Base-by-base conservation (phyloP, 1,140 invertebrate genomes). In the Lanistes nyassanus region DNA sequence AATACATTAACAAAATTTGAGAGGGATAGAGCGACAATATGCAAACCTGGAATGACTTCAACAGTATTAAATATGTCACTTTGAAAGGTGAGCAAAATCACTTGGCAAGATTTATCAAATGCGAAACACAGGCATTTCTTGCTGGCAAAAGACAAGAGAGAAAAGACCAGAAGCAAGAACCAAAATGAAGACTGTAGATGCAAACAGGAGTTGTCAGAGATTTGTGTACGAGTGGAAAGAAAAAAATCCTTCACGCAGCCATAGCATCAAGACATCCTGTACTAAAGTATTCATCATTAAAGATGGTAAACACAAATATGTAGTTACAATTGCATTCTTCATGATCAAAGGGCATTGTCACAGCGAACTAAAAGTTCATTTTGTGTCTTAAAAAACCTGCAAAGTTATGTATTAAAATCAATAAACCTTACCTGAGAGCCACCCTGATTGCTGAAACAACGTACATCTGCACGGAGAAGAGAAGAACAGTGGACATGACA, bases 251-350 rank as follows among this genome's bases (percentile, higher is more conserved):
- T n/a, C n/a, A n/a, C n/a, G n/a, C n/a, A n/a, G n/a, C n/a, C n/a
- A n/a, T 67, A 69, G 65, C 67, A 75, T 65, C 51, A 75, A 75
- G 67, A 9, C 31, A 55, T 65, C n/a, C 37, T 39, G 7, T 9
- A 37, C 23, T 53, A 21, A 66, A 66, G 34, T 75, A 36, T 65
- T 37, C 39, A 65, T 23, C 55, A 7, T 31, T 34, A 66, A 66
- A 37, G 67, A 75, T 66, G 60, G 73, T 62, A 75, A 62, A 67
- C 42, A 75, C 31, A 34, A 71, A 71, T 31, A 19, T n/a, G n/a
- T n/a, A n/a, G 11, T 55, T 39, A 31, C 55, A 53, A n/a, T 37
- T 39, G 19, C 23, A n/a, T 66, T 7, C 26, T 37, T 23, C 36
- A 39, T 66, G 55, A 71, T 71, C 69, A 71, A 31, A 37, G 37